Base-by-base conservation (phyloP, 2,797 vertebrate species). In the Lepus townsendii region DNA sequence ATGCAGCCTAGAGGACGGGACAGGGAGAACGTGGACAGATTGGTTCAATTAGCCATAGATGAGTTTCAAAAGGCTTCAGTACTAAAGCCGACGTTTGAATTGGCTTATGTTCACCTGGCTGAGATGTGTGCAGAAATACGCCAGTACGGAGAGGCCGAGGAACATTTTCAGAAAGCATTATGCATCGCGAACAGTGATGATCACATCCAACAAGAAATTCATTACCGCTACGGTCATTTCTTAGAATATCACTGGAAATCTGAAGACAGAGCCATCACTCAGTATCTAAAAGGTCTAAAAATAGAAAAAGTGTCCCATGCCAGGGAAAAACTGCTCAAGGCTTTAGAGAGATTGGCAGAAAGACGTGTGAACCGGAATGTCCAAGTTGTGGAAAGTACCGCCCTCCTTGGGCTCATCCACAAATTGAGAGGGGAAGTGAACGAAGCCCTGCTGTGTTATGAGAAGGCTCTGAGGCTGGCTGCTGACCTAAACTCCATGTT, bases 361-460 rank as follows among this genome's bases (percentile, higher is more conserved):
- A 22, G 7, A 35, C 95, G 72, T 68, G 85, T 98, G 93, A 0
- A 0, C 2, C 79, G 0, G 0, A 87, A 98, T 24, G 4, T 32
- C 14, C 24, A 0, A 27, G 82, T 97, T 22, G 97, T 97, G 50
- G 60, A 96, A 24, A 97, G 96, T 69, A 94, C 97, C 83, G 97
- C 91, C 14, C 97, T 97, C 4, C 98, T 98, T 93, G 98, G 97
- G 13, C 79, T 98, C 0, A 0, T 98, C 84, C 91, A 98, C 91
- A 97, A 96, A 2, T 95, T 97, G n/a, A 88, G 78, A 22, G 96
- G 92, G 27, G 60, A 98, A 54, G 97, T 88, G 85, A 7, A 0
- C 0, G 1, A 97, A 82, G 98, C 98, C 30, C 91, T 98, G 42
- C 26, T 97, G 47, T 98, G 84, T 50, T 99, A 98, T 88, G 89